A percentile compares a stretch with the other conserved stretches of the same genome.
phyloP scores from a whole-genome alignment of 2,888 invertebrate genomes.

The Timema podura region DNA sequence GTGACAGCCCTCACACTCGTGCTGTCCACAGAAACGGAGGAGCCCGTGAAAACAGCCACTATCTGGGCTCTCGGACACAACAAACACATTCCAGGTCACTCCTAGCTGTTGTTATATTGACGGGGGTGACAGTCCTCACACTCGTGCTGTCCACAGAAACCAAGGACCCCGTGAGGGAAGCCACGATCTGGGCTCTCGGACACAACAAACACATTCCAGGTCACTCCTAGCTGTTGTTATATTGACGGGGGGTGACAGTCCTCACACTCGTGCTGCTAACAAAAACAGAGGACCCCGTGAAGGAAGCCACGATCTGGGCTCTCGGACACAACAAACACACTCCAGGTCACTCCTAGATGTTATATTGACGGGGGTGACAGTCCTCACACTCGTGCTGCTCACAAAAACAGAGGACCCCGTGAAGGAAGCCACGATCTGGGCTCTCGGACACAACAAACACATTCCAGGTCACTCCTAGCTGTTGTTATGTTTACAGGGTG shows the following conservation, averaged over 20 bases:
- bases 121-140: conserved; percentile 53
- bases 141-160: conserved; percentile 53
- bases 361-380: conserved; percentile 47
- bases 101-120: no score
- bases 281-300: conserved; percentile 59
- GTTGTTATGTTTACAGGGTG: conserved; percentile 45
- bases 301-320: conserved; percentile 70
- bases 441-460: conserved; percentile 79
- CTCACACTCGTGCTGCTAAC: conserved; percentile 53
- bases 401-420: conserved; percentile 61
- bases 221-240: no score
- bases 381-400: conserved; percentile 51
- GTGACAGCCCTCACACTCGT: conserved; percentile 52
- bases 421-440: conserved; percentile 67
- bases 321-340: conserved; percentile 79
- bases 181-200: conserved; percentile 72
- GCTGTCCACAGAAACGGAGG: conserved; percentile 56
- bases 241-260: conserved; percentile 50
- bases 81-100: conserved; percentile 77
- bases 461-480: conserved; percentile 71
- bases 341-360: conserved; percentile 67
- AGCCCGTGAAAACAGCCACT: conserved; percentile 62
- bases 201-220: conserved; percentile 78
- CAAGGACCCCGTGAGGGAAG: conserved; percentile 63
- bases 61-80: conserved; percentile 79